Conservation (phyloP, 2,888 invertebrate genomes). For the Kuschelorhynchus macadamiae region DNA sequence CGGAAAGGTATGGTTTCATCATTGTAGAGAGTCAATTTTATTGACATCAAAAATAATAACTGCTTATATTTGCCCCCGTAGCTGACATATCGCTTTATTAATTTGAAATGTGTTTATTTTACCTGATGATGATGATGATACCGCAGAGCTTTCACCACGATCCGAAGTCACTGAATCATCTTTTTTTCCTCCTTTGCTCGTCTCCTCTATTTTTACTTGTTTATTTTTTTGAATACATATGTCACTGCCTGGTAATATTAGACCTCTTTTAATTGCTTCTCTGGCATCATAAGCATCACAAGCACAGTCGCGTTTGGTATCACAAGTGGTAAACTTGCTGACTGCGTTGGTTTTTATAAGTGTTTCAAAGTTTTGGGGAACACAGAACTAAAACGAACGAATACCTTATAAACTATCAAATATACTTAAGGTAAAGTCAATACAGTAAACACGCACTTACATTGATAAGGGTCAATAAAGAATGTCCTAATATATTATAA, state of each 20-base stretch:
- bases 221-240: constrained; percentile 37
- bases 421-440: too few species aligned
- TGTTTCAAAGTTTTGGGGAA: constrained; percentile 42
- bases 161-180: neutral
- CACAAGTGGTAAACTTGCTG: constrained; percentile 19
- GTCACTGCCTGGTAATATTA: constrained; percentile 31
- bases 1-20: too few species aligned
- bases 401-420: neutral
- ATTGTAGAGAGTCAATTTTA: too few species aligned
- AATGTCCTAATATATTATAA: too few species aligned
- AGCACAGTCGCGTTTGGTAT: constrained; percentile 30
- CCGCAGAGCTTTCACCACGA: neutral
- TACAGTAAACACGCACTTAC: too few species aligned
- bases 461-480: too few species aligned
- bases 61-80: too few species aligned
- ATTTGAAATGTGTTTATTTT: too few species aligned
- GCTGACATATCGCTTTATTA: too few species aligned
- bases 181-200: neutral
- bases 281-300: constrained; percentile 38
- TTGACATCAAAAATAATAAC: too few species aligned
- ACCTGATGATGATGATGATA: neutral
- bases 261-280: constrained; percentile 30
- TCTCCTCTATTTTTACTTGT: constrained; percentile 6
- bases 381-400: constrained; percentile 34
- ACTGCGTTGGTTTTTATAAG: constrained; percentile 11